phyloP scores from a whole-genome alignment of 1,140 invertebrate species.

The Stenopsyche tienmushanensis region DNA sequence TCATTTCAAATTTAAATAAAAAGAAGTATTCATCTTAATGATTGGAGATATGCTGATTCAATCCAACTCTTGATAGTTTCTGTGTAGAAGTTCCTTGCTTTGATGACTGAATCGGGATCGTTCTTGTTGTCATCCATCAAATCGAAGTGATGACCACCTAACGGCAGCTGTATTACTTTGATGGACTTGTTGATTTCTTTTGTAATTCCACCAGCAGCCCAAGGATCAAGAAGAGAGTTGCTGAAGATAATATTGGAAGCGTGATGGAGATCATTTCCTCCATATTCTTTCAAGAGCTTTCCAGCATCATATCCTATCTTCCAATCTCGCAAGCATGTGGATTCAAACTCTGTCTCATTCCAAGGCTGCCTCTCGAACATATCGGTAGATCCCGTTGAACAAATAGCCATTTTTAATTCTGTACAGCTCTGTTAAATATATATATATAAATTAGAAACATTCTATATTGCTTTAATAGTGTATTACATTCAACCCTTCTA shows the following conservation, averaged over 20 bases:
- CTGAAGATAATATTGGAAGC: slow-evolving; percentile 88
- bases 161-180: slow-evolving; percentile 76
- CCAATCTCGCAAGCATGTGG: slow-evolving; percentile 70
- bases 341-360: slow-evolving; percentile 68
- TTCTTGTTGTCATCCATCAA: slow-evolving; percentile 67
- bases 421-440: too few relatives aligned
- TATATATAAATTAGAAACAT: too few relatives aligned
- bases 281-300: slow-evolving; percentile 75
- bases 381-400: slow-evolving; percentile 73
- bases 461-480: slow-evolving; percentile 55
- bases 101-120: slow-evolving; percentile 71
- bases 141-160: slow-evolving; percentile 93
- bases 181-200: slow-evolving; percentile 67
- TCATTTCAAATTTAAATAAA: too few relatives aligned
- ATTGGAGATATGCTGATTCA: too few relatives aligned
- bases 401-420: slow-evolving; percentile 95
- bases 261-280: slow-evolving; percentile 67
- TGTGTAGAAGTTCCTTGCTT: slow-evolving; percentile 68
- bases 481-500: too few relatives aligned
- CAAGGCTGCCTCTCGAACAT: slow-evolving; percentile 81
- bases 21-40: too few relatives aligned
- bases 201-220: slow-evolving; percentile 88
- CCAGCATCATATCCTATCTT: slow-evolving; percentile 65
- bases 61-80: slow-evolving; percentile 72
- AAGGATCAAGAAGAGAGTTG: slow-evolving; percentile 90